Evolutionary conservation across 2,888 invertebrate genomes (phyloP).

Genomic region (Conomelus anceps): DNA sequence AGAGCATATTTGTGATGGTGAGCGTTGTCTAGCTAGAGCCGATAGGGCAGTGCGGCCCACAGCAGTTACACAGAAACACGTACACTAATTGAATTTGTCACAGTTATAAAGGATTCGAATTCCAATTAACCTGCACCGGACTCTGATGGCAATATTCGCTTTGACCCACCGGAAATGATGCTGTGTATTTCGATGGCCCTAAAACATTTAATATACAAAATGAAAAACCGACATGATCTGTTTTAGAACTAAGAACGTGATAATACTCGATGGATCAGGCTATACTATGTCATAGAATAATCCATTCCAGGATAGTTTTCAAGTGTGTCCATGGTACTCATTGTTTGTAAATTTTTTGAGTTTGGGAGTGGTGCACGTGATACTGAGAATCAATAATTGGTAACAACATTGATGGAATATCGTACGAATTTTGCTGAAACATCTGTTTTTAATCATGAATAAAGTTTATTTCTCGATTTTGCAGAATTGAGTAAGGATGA

Average conservation of each 20-base stretch:
- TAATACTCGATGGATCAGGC: not conserved
- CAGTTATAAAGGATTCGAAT: conserved; percentile 10
- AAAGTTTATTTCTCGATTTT: too few relatives aligned
- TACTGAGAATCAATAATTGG: not conserved
- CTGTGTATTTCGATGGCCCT: not conserved
- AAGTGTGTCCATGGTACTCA: not conserved
- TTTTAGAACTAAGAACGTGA: not conserved
- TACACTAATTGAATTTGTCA: conserved; percentile 12
- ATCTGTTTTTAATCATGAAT: too few relatives aligned
- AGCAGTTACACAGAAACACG: not conserved
- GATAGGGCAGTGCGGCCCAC: not conserved
- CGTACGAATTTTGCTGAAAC: too few relatives aligned
- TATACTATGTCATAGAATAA: not conserved
- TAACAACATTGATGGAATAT: too few relatives aligned
- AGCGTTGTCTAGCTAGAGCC: not conserved
- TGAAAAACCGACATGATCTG: not conserved
- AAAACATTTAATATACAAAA: not conserved
- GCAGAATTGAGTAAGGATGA: too few relatives aligned
- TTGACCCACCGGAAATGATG: conserved; percentile 15
- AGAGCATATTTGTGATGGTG: not conserved
- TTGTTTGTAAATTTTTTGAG: not conserved
- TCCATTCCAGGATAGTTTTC: not conserved
- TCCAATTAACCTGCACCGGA: not conserved
- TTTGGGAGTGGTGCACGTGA: not conserved
- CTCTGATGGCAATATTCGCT: not conserved